Evolutionary conservation across 2,888 invertebrate genomes (phyloP), one percentile per base, ranked within the genome.

Genomic region (Cerastoderma edule): DNA sequence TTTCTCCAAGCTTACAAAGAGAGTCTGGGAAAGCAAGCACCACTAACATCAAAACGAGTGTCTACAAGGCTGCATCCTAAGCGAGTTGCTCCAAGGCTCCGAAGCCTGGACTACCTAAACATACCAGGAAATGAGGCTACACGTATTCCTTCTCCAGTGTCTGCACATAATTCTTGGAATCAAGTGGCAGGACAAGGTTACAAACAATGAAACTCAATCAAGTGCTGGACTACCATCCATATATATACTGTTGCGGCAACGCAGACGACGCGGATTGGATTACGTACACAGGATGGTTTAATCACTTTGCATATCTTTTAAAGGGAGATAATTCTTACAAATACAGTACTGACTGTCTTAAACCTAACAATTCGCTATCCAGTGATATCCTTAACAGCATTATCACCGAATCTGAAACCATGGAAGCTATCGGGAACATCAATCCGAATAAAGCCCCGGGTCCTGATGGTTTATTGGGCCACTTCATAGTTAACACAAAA

Each of bases 11-110:
- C 57, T 75, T 13, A 48, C 54, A 44, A 64, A 65, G 35, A 44
- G 65, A n/a, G 75, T 72, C 5, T 75, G 72, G 60, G 60, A 64
- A 16, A 71, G 54, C 48, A 13, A 0, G 44, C 8, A 8, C 65
- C 3, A 3, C 30, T 8, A 24, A 39, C 5, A 65, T 48, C 27
- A 65, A 44, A 48, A 44, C 28, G 27, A 19, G 16, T 27, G 56
- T 65, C 46, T 72, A 65, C 66, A 19, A 66, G 2, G 46, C 1
- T 72, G 66, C n/a, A 48, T 66, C 6, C 28, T 65, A 13, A 72
- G 57, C 44, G 67, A 54, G 16, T 56, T 66, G 3, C 48, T 53
- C 24, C 66, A 72, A 19, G 65, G 39, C 24, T 57, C 57, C 27
- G 32, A 67, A 27, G n/a, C 63, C 0, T 67, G 72, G 48, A 60